Base-by-base conservation (phyloP, 2,888 invertebrate genomes). In the Bombyx huttoni region DNA sequence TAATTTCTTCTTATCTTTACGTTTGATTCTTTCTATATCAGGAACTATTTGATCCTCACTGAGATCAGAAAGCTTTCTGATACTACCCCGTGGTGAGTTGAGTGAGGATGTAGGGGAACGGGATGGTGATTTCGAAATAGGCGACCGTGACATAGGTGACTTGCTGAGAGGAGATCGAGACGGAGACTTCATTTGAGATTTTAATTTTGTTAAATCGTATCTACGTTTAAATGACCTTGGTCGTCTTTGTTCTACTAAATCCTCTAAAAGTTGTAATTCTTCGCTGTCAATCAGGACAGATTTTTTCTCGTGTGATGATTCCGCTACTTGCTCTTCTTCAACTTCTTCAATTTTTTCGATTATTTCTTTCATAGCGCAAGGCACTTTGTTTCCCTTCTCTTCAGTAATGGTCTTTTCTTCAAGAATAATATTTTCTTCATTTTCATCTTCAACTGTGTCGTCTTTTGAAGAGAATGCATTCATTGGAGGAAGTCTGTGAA, bases 401-500 rank as follows among this genome's bases (percentile, higher is more conserved):
- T 87, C 85, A 13, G 84, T 67, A n/a, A 91, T 68, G 0, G 89
- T 77, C 65, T 91, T 91, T 56, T 91, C 91, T 72, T 91, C 91
- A 2, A 91, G 75, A 57, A 91, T 86, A 63, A 90, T 91, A 0
- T 89, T 90, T 73, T 91, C 91, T 70, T 92, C 92, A 59, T 94
- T 94, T 54, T 91, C 91, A 63, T 92, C 91, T 61, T 93, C 96
- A 0, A 96, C 92, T 0, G 96, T 96, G 70, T 96, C 96, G 71
- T 96, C 96, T 80, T 96, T 96, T 33, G 95, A 95, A 1, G 96
- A 96, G 73, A 96, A 95, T 0, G 96, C 94, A 77, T 95, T 94
- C 76, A 94, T 92, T 8, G 95, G 93, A 13, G 96, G 96, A 47
- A 96, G 78, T 65, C 93, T 90, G 74, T 93, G 94, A 35, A 96